Base-by-base conservation (phyloP, 2,113 vertebrate genomes). In the Xenus cinereus region DNA sequence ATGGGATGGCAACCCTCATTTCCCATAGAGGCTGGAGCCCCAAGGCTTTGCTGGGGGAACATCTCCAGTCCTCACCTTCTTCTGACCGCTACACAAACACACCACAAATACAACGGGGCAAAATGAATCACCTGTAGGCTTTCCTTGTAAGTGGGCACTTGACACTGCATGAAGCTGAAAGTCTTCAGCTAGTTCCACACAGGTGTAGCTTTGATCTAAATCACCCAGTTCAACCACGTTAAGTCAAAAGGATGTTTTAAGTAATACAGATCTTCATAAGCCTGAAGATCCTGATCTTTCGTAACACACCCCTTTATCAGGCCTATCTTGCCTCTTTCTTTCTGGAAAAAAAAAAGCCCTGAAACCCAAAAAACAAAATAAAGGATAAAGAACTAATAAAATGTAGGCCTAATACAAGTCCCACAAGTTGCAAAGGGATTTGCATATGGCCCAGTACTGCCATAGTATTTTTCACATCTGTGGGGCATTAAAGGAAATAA, bases 401-500 rank as follows among this genome's bases (percentile, higher is more conserved):
- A 91, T 12, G 27, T 20, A 71, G 46, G 21, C 20, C 59, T 67
- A 46, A 81, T 74, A 16, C 27, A 90, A 90, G 68, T 72, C 14
- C 21, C 43, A 51, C 16, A 48, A 41, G 8, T 85, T 88, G 74
- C 85, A 93, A 81, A 93, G 35, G 54, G 53, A 91, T 89, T 66
- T 95, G 80, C 57, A 73, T 85, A 82, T 9, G 14, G 63, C 43
- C 87, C 37, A 78, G 54, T 16, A 26, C 50, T 83, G 74, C 67
- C 89, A 91, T 2, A 66, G 74, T 37, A 50, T 69, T 96, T 82
- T 77, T 59, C 66, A 91, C 71, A 91, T 94, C 71, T 96, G 87
- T 76, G 4, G 4, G 74, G 28, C 78, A 95, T 71, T 93, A 95
- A 93, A 92, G 46, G 33, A 94, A 95, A 94, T 72, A 92, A 89